Evolutionary conservation across 2,113 vertebrate species (phyloP), one percentile per base, ranked within the genome.

Genomic region (Saccopteryx bilineata): DNA sequence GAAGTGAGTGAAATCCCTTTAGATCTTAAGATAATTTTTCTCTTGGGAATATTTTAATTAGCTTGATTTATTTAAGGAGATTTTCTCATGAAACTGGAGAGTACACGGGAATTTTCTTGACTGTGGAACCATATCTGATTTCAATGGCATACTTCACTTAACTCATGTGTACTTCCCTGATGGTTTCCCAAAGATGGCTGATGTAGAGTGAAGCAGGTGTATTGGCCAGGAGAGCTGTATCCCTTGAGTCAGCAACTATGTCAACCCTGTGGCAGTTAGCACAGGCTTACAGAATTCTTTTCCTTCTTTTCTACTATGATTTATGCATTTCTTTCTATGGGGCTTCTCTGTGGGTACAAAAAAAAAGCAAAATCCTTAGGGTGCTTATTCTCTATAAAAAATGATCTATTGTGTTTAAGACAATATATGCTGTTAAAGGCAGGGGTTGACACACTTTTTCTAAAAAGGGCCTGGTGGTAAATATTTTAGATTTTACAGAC

Each of bases 41-140:
- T 46, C 31, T 24, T 50, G 52, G 9, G 1, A 72, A 2, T 28
- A n/a, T 80, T 71, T 80, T 80, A 85, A 79, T 19, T 60, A 50
- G 52, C 65, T 75, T 86, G 48, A 66, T 95, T 87, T 94, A 33
- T 92, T 54, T 75, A 11, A 91, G 91, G 46, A 24, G 23, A 7
- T 31, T 91, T 82, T 68, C 24, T 54, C 26, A 52, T 86, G 72
- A 82, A 93, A 91, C 13, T 74, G 13, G 21, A n/a, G 76, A n/a
- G 46, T 24, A 28, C 28, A 80, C 12, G 46, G 87, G 17, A 7
- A 56, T 75, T 83, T 90, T 94, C 17, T 84, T 92, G 31, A 23
- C 13, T 76, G 9, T 39, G 39, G 39, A 39, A 39, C 39, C 39
- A 39, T 39, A 60, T 85, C 61, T 85, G 48, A 80, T 91, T 15